Base-by-base conservation (phyloP, 1,140 invertebrate species). In the Ctenoplectra terminalis region DNA sequence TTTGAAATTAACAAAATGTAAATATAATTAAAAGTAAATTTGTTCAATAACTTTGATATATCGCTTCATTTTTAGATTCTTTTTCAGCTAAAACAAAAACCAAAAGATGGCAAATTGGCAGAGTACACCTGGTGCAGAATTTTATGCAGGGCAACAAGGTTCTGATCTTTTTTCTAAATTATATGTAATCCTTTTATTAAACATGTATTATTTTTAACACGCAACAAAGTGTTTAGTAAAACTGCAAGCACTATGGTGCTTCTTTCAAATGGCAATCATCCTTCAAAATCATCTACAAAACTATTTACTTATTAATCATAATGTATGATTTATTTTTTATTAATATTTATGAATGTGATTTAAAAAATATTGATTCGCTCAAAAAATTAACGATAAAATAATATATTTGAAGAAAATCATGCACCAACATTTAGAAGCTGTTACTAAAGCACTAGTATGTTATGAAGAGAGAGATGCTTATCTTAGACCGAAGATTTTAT, bases 41-140 rank as follows among this genome's bases (percentile, higher is more conserved):
- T 40, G 60, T 61, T 70, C 70, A 52, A 26, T 71, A 37, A 73
- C 58, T 73, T 56, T 52, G n/a, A 58, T 43, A 29, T 48, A 37
- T 50, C 37, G 75, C 58, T 40, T 40, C 17, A 72, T 17, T 86
- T 83, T 74, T 88, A 90, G 88, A 67, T 90, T 93, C 23, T 90
- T 92, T 92, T 92, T 91, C 91, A 93, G 91, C 74, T 82, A 89
- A 90, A 87, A 78, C 64, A 77, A 78, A 85, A 79, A 81, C 76
- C 48, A 69, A 87, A 93, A 92, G 90, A 93, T 93, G 92, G 82
- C 92, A 70, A 92, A 88, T 82, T 93, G 92, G 92, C 91, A 91
- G 87, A 86, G 86, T 66, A 86, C 87, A 90, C 92, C 91, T 66
- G 92, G 90, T 86, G 84, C 90, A 37, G 92, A 90, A 89, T 91